Conservation (phyloP, 2,888 invertebrate species). For the Lasioglossum calceatum region DNA sequence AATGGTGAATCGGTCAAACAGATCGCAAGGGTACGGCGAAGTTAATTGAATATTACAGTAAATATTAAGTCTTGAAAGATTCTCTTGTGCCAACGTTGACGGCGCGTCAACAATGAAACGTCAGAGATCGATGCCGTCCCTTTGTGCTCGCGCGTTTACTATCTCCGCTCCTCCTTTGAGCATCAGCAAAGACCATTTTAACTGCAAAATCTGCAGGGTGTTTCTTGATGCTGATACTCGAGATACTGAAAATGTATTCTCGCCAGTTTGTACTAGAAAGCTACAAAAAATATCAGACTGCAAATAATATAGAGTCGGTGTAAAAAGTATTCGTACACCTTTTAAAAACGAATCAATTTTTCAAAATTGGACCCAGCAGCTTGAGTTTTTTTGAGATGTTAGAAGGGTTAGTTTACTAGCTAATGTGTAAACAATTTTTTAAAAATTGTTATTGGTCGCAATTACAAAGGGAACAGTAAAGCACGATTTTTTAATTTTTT, state of each 20-base stretch:
- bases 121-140: not conserved
- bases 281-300: not conserved
- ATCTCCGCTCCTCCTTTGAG: not conserved
- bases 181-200: not conserved
- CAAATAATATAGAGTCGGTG: no score
- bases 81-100: not conserved
- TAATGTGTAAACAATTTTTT: no score
- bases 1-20: not conserved
- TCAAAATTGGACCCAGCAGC: no score
- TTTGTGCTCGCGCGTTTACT: not conserved
- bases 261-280: not conserved
- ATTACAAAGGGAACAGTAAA: no score
- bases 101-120: not conserved
- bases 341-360: no score
- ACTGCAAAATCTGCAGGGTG: not conserved
- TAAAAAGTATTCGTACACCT: no score
- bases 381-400: no score
- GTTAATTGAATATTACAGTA: not conserved
- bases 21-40: not conserved
- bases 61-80: not conserved
- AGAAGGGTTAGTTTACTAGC: no score
- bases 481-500: no score
- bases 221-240: not conserved
- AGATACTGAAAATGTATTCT: not conserved
- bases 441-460: no score